These are phyloP conservation scores for Plutella xylostella DNA, from an alignment of 2,888 invertebrate genomes.

Conservation along the genomic window DNA sequence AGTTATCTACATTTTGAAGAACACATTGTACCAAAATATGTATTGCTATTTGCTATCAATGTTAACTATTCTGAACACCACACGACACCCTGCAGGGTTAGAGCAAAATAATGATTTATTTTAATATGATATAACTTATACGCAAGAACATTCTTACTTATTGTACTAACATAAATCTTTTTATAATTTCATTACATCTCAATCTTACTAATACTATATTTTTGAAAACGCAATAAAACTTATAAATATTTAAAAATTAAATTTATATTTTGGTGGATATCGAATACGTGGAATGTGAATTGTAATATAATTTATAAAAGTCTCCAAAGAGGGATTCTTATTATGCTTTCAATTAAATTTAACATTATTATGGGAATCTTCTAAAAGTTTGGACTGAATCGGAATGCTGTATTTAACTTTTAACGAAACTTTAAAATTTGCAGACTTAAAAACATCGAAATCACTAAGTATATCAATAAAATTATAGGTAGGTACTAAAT, in stretches of 20 bases:
- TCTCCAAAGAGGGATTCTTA: no score
- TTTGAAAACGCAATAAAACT: conserved; percentile 5
- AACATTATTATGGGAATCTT: no score
- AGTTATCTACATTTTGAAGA: not conserved
- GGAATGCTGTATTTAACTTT: no score
- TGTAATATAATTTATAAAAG: not conserved
- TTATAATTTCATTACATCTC: conserved; percentile 4
- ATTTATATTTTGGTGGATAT: conserved; percentile 26
- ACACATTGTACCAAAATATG: not conserved
- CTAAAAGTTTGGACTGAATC: no score
- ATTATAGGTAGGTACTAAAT: conserved; percentile 1
- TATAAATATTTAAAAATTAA: conserved; percentile 8
- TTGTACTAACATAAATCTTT: not conserved
- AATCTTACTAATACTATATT: not conserved
- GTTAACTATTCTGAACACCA: no score
- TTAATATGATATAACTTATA: no score
- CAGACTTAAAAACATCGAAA: no score
- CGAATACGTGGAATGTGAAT: conserved; percentile 14
- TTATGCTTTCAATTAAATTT: no score
- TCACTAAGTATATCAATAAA: not conserved
- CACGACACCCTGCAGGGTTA: no score
- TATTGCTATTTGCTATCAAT: no score
- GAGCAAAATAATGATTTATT: no score
- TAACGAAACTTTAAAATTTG: no score
- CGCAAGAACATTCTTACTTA: not conserved